Evolutionary conservation across 1,140 invertebrate genomes (phyloP).

Genomic region (Holcopasites calliopsidis): DNA sequence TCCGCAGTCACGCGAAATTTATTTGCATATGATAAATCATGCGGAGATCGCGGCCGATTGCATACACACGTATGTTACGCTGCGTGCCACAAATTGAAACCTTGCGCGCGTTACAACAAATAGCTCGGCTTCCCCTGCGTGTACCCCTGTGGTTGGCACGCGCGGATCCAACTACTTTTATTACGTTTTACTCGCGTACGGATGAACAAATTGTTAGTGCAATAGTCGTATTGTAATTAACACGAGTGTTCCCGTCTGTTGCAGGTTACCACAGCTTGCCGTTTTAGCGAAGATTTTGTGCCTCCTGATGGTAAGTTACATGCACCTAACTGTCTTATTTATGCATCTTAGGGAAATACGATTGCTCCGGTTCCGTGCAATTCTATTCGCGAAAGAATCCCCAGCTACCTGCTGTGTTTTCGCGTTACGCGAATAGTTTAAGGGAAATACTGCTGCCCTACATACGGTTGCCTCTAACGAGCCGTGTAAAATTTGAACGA

Average conservation of each 20-base stretch:
- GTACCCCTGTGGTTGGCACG: not conserved
- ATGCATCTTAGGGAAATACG: too few relatives aligned
- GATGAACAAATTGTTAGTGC: too few relatives aligned
- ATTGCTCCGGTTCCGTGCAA: not conserved
- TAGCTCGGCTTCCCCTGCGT: not conserved
- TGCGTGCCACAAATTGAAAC: constrained; percentile 43
- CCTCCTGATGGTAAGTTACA: constrained; percentile 88
- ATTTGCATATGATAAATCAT: constrained; percentile 54
- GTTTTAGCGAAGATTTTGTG: constrained; percentile 92
- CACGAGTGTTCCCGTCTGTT: constrained; percentile 72
- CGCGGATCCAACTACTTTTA: not conserved
- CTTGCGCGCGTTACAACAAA: constrained; percentile 11
- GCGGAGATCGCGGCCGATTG: constrained; percentile 33
- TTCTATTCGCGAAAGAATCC: constrained; percentile 14
- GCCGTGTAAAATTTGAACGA: constrained; percentile 46
- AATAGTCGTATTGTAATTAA: too few relatives aligned
- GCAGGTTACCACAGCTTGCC: constrained; percentile 92
- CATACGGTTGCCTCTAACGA: constrained; percentile 50
- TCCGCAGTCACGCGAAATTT: constrained; percentile 48
- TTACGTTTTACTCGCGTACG: not conserved
- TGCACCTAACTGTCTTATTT: not conserved
- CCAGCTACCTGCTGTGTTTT: constrained; percentile 9
- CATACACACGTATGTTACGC: too few relatives aligned
- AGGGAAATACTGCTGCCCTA: constrained; percentile 50
- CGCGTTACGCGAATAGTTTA: constrained; percentile 34